Evolutionary conservation across 2,888 invertebrate genomes (phyloP).

Genomic region (Sphaerophoria taeniata): DNA sequence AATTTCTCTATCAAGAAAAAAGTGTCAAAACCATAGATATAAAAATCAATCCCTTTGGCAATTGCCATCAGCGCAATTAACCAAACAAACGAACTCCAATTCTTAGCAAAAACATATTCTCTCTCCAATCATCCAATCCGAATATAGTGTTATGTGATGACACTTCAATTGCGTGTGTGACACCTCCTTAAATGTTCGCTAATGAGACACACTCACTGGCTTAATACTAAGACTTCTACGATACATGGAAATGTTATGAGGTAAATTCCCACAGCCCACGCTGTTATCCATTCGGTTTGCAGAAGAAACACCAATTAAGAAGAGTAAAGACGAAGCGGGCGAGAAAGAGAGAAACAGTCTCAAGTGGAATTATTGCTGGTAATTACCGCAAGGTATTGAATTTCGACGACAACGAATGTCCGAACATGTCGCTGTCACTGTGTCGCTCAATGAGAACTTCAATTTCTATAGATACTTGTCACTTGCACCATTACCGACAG

Average conservation of each 20-base stretch:
- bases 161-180: conserved; percentile 55
- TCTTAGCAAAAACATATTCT: conserved; percentile 3
- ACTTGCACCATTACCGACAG: conserved; percentile 26
- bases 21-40: conserved; percentile 6
- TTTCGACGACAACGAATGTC: conserved; percentile 45
- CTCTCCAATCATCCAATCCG: conserved; percentile 46
- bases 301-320: conserved; percentile 24
- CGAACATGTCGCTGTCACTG: neutral
- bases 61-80: conserved; percentile 13
- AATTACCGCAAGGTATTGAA: conserved; percentile 71
- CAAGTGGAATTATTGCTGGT: conserved; percentile 70
- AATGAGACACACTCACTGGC: conserved; percentile 51
- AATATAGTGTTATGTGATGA: conserved; percentile 52
- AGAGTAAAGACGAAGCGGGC: conserved; percentile 13
- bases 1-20: neutral
- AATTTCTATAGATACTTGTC: conserved; percentile 40
- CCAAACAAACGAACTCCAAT: conserved; percentile 15
- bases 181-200: conserved; percentile 69
- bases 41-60: neutral
- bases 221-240: neutral
- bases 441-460: conserved; percentile 6
- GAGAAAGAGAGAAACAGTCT: conserved; percentile 44
- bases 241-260: neutral
- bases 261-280: neutral
- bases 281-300: conserved; percentile 10